Conservation (phyloP, 2,888 invertebrate species). For the Endotricha flammealis region DNA sequence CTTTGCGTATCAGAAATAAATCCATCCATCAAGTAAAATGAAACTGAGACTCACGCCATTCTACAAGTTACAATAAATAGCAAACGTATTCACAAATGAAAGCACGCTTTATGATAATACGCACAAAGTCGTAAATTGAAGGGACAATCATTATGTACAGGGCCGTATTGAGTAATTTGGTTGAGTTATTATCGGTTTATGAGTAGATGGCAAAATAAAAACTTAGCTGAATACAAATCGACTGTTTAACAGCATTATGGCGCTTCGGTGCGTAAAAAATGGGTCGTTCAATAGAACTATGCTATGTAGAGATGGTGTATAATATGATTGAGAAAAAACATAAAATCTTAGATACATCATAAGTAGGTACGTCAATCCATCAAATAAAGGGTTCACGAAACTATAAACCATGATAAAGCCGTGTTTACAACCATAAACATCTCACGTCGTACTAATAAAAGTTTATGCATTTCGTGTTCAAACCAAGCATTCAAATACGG, state of each 20-base stretch:
- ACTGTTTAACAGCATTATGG: conserved; percentile 27
- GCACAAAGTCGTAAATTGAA: conserved; percentile 7
- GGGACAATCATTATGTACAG: conserved; percentile 5
- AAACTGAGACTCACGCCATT: conserved; percentile 5
- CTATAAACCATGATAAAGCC: conserved; percentile 1
- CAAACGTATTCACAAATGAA: not conserved
- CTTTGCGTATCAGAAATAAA: conserved; percentile 6
- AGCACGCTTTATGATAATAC: not conserved
- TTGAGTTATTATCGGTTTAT: conserved; percentile 40
- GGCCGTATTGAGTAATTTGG: conserved; percentile 26
- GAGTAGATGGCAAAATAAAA: conserved; percentile 39
- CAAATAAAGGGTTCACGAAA: not conserved
- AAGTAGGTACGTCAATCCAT: not conserved
- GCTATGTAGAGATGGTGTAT: not conserved
- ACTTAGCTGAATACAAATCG: conserved; percentile 48
- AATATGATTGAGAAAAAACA: not conserved
- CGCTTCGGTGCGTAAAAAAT: conserved; percentile 7
- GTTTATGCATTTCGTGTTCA: conserved; percentile 8
- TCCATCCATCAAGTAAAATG: conserved; percentile 10
- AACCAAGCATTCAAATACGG: conserved; percentile 7
- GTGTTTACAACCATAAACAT: conserved; percentile 7
- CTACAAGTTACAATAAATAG: conserved; percentile 9
- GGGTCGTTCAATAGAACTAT: not conserved
- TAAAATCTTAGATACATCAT: not conserved
- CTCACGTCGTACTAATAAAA: conserved; percentile 6